Evolutionary conservation across 2,888 invertebrate genomes (phyloP).

Genomic region (Leuctra nigra): DNA sequence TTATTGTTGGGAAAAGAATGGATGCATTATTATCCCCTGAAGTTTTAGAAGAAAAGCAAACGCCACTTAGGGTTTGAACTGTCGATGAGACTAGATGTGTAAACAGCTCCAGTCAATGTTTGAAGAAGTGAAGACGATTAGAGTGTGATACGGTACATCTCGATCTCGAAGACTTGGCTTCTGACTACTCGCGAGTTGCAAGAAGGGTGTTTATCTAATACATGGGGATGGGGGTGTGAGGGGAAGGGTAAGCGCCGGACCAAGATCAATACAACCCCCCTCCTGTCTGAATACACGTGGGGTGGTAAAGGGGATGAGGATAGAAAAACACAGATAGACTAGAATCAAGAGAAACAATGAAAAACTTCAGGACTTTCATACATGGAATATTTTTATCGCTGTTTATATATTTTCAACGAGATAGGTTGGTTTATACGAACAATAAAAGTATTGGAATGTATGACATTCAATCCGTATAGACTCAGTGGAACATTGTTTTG

Average conservation of each 20-base stretch:
- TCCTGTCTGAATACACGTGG: not conserved
- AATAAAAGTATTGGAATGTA: too few species aligned
- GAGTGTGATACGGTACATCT: too few species aligned
- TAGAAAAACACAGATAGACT: not conserved
- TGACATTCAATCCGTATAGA: too few species aligned
- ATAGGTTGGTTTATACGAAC: too few species aligned
- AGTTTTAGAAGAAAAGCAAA: not conserved
- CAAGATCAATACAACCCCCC: slow-evolving; percentile 15
- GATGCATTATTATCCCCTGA: not conserved
- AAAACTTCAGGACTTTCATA: not conserved
- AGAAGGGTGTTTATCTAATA: slow-evolving; percentile 17
- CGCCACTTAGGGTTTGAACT: not conserved
- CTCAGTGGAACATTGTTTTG: too few species aligned
- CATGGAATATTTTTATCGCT: too few species aligned
- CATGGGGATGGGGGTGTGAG: not conserved
- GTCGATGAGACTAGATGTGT: too few species aligned
- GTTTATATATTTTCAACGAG: too few species aligned
- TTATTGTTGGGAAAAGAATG: not conserved
- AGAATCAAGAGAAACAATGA: not conserved
- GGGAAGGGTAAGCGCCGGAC: not conserved
- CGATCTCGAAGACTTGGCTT: too few species aligned
- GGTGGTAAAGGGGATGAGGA: not conserved
- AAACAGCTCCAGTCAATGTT: too few species aligned
- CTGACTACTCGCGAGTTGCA: too few species aligned
- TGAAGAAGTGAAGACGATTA: too few species aligned